Conservation (phyloP, 2,113 vertebrate genomes). For the Pipra filicauda region DNA sequence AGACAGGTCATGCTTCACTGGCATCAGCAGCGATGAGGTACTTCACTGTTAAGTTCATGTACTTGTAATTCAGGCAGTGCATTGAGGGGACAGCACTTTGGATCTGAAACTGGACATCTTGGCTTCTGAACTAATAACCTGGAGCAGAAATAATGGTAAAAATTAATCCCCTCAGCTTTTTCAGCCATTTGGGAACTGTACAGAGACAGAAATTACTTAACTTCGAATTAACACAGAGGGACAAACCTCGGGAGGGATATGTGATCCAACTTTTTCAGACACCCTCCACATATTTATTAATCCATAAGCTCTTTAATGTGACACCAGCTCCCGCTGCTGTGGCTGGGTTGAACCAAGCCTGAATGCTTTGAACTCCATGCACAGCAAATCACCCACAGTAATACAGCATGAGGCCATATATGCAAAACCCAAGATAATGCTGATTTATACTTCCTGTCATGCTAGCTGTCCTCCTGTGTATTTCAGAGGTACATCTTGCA, state of each 20-base stretch:
- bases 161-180: background rate
- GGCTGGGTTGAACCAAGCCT: background rate
- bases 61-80: background rate
- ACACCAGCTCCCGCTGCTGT: background rate
- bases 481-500: background rate
- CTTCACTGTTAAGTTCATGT: background rate
- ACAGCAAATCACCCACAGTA: background rate
- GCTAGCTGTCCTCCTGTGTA: background rate
- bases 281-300: background rate
- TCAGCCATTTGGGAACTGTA: background rate
- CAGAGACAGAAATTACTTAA: background rate
- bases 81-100: background rate
- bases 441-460: background rate
- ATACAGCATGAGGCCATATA: background rate
- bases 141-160: background rate
- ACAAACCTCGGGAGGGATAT: fast-evolving
- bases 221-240: background rate
- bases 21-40: background rate
- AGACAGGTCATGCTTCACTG: background rate
- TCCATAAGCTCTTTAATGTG: background rate
- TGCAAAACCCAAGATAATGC: background rate
- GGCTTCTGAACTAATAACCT: background rate
- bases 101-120: background rate
- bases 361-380: background rate
- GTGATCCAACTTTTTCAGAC: background rate